These are phyloP conservation scores for Aproaerema taeniolella DNA, from an alignment of 2,888 invertebrate species.

Conservation along the genomic window DNA sequence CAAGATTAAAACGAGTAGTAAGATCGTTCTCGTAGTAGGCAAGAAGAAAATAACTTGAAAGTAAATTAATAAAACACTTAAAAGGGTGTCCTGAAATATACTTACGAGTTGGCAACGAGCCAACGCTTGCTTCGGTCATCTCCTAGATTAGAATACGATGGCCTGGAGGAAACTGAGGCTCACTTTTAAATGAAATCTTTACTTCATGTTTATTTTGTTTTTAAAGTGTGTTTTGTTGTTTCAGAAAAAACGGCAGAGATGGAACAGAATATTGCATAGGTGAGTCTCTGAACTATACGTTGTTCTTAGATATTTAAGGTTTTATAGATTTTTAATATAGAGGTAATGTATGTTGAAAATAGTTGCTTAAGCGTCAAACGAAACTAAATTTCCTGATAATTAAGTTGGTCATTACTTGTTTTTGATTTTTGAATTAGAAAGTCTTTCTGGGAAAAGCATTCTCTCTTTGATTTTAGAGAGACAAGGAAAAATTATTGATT, in stretches of 20 bases:
- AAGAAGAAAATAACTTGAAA: constrained; percentile 53
- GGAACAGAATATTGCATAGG: constrained; percentile 12
- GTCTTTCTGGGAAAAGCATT: no score
- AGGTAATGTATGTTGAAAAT: no score
- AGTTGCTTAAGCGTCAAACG: no score
- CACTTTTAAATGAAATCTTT: no score
- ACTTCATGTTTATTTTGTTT: constrained; percentile 3
- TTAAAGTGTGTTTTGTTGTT: constrained; percentile 2
- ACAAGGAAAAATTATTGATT: no score
- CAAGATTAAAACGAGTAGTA: constrained; percentile 5
- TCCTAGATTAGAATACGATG: constrained; percentile 44
- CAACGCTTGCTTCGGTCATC: constrained; percentile 48
- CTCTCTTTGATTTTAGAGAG: no score
- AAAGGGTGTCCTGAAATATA: constrained; percentile 70
- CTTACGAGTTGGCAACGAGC: constrained; percentile 46
- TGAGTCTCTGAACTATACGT: no score
- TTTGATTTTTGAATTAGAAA: no score
- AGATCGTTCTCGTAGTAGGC: constrained; percentile 29
- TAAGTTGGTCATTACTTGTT: no score
- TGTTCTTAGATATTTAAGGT: no score
- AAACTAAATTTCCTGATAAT: no score
- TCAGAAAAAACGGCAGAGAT: constrained; percentile 3
- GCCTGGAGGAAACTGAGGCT: constrained; percentile 21
- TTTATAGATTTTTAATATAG: no score
- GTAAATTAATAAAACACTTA: constrained; percentile 71